Evolutionary conservation across 1,140 invertebrate genomes (phyloP).

Genomic region (Micrasema longulum): DNA sequence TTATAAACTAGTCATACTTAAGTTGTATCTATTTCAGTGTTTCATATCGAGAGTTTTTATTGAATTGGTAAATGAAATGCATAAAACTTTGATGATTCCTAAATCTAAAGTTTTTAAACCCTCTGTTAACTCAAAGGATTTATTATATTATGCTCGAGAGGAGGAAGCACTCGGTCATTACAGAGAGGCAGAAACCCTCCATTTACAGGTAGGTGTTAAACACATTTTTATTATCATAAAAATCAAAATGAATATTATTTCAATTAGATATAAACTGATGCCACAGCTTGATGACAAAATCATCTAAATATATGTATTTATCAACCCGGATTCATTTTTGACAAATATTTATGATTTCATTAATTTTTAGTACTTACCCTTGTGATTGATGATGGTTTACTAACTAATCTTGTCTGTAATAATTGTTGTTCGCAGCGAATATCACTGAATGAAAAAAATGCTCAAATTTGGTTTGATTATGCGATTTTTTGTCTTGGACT

Average conservation of each 20-base stretch:
- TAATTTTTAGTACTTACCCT: too few species aligned
- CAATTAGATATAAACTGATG: too few species aligned
- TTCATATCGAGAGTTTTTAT: slow-evolving; percentile 32
- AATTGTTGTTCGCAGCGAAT: slow-evolving; percentile 15
- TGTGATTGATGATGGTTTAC: too few species aligned
- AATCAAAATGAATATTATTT: too few species aligned
- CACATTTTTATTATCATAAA: too few species aligned
- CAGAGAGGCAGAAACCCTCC: slow-evolving; percentile 15
- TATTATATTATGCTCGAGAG: slow-evolving; percentile 36
- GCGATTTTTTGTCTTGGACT: slow-evolving; percentile 19
- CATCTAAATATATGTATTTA: too few species aligned
- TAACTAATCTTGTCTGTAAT: too few species aligned
- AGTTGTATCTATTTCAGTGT: background rate
- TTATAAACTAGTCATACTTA: too few species aligned
- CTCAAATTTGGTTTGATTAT: slow-evolving; percentile 37
- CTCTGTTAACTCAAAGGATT: background rate
- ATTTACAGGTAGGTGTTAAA: slow-evolving; percentile 28
- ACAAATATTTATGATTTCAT: too few species aligned
- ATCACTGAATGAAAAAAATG: slow-evolving; percentile 8
- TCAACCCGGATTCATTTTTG: too few species aligned
- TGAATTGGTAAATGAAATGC: slow-evolving; percentile 32
- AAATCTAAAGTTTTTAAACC: slow-evolving; percentile 12
- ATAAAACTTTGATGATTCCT: slow-evolving; percentile 10
- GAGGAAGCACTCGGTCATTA: slow-evolving; percentile 19
- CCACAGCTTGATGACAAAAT: too few species aligned